These are phyloP conservation scores for Pristis pectinata DNA, from an alignment of 2,797 vertebrate genomes.

Conservation along the genomic window DNA sequence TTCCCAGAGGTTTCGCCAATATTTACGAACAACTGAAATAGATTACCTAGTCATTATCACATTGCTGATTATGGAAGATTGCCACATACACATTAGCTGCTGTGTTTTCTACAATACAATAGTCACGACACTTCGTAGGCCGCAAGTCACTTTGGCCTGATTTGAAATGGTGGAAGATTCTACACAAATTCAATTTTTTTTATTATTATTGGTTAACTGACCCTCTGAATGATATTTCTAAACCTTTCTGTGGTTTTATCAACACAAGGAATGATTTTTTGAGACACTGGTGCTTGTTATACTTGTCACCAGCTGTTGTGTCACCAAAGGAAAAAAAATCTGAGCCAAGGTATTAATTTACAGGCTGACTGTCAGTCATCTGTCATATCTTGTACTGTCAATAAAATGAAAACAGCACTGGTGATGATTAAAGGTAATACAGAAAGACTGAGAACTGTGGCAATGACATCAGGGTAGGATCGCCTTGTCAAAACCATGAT, in stretches of 20 bases:
- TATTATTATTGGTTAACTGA: neutral
- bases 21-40: no score
- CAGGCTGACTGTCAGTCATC: neutral
- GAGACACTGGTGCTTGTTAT: neutral
- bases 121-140: no score
- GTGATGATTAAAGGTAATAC: neutral
- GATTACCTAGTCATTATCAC: no score
- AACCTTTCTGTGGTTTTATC: neutral
- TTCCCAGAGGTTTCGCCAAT: no score
- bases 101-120: no score
- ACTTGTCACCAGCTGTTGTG: conserved; percentile 16
- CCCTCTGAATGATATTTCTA: neutral
- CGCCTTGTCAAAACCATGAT: neutral
- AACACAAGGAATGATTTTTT: neutral
- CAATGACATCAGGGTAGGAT: neutral
- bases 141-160: no score
- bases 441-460: neutral
- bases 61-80: no score
- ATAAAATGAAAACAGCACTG: conserved; percentile 14
- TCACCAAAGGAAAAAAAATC: neutral
- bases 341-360: conserved; percentile 16
- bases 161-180: no score
- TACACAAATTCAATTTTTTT: no score
- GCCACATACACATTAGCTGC: no score
- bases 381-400: conserved; percentile 26